A percentile compares a stretch with the other conserved stretches of the same genome.
Evolutionary conservation across 2,797 vertebrate genomes (phyloP).

Genomic region (Dermochelys coriacea): DNA sequence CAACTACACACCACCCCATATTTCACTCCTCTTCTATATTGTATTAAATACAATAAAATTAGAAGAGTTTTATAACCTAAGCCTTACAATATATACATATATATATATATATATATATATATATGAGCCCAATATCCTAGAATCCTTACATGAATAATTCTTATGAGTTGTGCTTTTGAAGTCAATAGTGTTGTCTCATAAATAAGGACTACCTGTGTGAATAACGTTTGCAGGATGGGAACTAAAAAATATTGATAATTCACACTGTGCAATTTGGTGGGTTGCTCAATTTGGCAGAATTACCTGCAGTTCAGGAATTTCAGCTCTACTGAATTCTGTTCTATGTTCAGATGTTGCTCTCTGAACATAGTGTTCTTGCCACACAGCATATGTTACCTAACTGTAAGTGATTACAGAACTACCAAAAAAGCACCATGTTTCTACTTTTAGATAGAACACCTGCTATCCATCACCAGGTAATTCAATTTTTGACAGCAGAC

Average conservation of each 20-base stretch:
- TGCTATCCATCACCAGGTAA: constrained; percentile 28
- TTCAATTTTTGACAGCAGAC: background rate
- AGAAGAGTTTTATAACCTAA: rapidly evolving
- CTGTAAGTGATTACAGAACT: background rate
- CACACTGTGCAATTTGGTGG: background rate
- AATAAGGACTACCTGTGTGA: background rate
- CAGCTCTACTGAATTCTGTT: background rate
- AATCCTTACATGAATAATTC: rapidly evolving
- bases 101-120: too few species aligned
- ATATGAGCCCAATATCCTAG: rapidly evolving
- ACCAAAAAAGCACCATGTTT: background rate
- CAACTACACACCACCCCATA: background rate
- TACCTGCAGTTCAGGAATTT: background rate
- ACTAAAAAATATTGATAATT: background rate
- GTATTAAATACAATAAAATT: background rate
- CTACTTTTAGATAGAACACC: background rate
- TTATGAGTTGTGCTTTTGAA: rapidly evolving
- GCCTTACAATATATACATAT: rapidly evolving
- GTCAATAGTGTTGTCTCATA: background rate
- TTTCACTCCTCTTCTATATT: too few species aligned
- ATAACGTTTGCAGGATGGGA: rapidly evolving
- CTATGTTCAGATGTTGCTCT: background rate
- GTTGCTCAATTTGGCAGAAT: background rate
- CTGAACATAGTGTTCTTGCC: background rate
- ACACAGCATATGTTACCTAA: background rate